These are phyloP conservation scores for Melanchra persicariae DNA, from an alignment of 2,888 invertebrate species.

Conservation along the genomic window DNA sequence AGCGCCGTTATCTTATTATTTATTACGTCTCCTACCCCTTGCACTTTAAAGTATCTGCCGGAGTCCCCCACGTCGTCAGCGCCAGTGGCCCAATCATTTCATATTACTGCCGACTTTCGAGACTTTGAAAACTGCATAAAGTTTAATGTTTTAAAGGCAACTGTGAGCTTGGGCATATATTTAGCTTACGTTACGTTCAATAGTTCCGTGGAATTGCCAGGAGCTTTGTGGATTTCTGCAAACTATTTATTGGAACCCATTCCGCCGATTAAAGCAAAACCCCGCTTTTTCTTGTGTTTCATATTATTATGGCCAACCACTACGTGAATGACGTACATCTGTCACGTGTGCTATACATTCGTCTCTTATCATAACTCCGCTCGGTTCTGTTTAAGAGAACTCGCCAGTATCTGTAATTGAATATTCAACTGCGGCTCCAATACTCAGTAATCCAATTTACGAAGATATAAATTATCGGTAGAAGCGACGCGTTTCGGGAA, in stretches of 20 bases:
- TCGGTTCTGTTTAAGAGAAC: background rate
- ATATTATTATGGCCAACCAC: background rate
- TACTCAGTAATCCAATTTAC: constrained; percentile 39
- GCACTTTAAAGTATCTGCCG: constrained; percentile 52
- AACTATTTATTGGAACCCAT: background rate
- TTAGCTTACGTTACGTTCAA: background rate
- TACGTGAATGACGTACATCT: background rate
- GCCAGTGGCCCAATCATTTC: constrained; percentile 44
- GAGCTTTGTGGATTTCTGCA: background rate
- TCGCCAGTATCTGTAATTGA: constrained; percentile 28
- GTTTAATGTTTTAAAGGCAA: constrained; percentile 20
- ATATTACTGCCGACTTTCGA: constrained; percentile 43
- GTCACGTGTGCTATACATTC: too few relatives aligned
- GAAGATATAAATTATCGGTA: constrained; percentile 52
- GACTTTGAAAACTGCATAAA: constrained; percentile 34
- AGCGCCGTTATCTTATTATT: constrained; percentile 80
- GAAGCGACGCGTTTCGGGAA: constrained; percentile 28
- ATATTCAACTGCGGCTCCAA: constrained; percentile 48
- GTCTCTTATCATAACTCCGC: constrained; percentile 1
- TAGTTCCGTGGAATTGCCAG: background rate
- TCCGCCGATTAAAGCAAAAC: background rate
- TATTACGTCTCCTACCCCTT: constrained; percentile 72
- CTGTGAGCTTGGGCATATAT: background rate
- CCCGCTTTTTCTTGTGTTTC: background rate
- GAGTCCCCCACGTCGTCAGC: constrained; percentile 17